Conservation (phyloP, 2,888 invertebrate genomes). For the Petrophora chlorosata region DNA sequence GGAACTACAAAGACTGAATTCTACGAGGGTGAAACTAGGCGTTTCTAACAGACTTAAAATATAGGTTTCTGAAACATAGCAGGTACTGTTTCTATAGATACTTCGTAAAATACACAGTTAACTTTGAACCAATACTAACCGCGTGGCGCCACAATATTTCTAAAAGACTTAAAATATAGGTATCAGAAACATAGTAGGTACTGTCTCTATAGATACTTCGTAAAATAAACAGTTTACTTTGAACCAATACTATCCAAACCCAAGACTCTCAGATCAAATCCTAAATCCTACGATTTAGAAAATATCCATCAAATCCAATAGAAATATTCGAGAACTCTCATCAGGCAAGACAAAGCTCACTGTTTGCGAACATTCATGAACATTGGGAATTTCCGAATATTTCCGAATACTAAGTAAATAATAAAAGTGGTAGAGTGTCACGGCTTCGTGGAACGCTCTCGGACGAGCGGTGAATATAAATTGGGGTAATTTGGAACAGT, state of each 20-base stretch:
- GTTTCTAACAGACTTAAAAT: too few relatives aligned
- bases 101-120: too few relatives aligned
- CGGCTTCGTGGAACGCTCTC: conserved; percentile 50
- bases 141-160: too few relatives aligned
- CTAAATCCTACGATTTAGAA: conserved; percentile 21
- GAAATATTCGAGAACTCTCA: conserved; percentile 37
- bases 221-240: too few relatives aligned
- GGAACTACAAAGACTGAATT: too few relatives aligned
- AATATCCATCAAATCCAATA: conserved; percentile 40
- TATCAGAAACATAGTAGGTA: too few relatives aligned
- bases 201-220: too few relatives aligned
- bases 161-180: too few relatives aligned
- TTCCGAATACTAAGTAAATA: conserved; percentile 54
- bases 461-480: conserved; percentile 58
- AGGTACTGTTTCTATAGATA: too few relatives aligned
- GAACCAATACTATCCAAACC: background rate
- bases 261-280: conserved; percentile 11
- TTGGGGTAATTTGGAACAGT: conserved; percentile 54
- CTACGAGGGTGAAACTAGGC: too few relatives aligned
- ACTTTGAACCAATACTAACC: too few relatives aligned
- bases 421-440: conserved; percentile 56
- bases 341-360: conserved; percentile 38
- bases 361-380: conserved; percentile 46
- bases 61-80: too few relatives aligned
- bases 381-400: conserved; percentile 51